Percentiles rank a stretch among this genome's conserved stretches.
phyloP scores from a whole-genome alignment of 2,113 vertebrate genomes.

The Anoura caudifer region DNA sequence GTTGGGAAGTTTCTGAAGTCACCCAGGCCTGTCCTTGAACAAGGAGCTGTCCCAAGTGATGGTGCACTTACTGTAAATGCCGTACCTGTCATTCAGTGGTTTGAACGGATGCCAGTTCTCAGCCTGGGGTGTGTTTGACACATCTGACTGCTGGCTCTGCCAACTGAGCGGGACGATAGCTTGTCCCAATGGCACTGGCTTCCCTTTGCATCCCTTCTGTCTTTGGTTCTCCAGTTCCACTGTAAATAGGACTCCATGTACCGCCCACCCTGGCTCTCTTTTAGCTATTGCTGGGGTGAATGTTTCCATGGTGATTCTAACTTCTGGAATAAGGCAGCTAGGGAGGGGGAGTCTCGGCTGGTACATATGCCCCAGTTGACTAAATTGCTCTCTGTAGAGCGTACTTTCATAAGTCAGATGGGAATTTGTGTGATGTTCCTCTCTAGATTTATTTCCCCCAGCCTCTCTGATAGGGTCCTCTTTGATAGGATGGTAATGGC shows the following conservation, averaged over 20 bases:
- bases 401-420: not conserved
- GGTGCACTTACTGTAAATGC: not conserved
- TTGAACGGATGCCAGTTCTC: not conserved
- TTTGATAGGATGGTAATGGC: not conserved
- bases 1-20: not conserved
- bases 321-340: not conserved
- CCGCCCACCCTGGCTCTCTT: not conserved
- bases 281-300: not conserved
- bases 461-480: not conserved
- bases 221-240: not conserved
- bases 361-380: not conserved
- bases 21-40: not conserved
- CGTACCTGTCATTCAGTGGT: not conserved
- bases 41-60: not conserved
- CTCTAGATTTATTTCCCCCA: not conserved
- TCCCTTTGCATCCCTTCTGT: not conserved
- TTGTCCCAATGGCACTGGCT: not conserved
- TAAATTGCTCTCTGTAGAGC: not conserved
- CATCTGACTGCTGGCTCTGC: not conserved
- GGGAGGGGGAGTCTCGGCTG: conserved; percentile 10
- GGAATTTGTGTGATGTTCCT: not conserved
- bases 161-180: not conserved
- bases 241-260: not conserved
- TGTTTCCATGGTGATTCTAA: conserved; percentile 52
- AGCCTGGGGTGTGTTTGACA: not conserved